phyloP scores from a whole-genome alignment of 2,797 vertebrate species.

The Brachyalestes nurse region DNA sequence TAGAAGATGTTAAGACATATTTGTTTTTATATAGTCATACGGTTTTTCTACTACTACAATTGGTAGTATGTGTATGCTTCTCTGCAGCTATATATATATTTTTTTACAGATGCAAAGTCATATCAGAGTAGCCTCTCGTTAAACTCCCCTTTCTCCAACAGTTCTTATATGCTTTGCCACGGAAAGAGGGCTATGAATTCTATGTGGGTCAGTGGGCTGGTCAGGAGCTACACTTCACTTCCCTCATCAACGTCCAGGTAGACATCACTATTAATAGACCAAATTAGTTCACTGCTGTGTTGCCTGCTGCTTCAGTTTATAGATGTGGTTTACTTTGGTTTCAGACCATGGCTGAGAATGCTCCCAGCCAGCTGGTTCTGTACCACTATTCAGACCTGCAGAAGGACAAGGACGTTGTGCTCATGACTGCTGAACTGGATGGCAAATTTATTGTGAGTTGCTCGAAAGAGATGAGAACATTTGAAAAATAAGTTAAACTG shows the following conservation, averaged over 20 bases:
- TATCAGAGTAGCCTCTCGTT: not conserved
- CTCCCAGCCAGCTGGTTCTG: slow-evolving; percentile 90
- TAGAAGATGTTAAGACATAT: not conserved
- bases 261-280: not conserved
- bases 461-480: not conserved
- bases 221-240: slow-evolving; percentile 92
- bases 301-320: not conserved
- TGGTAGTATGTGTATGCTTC: too few relatives aligned
- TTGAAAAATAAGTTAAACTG: not conserved
- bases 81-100: too few relatives aligned
- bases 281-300: not conserved
- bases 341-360: slow-evolving; percentile 84
- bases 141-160: slow-evolving; percentile 58
- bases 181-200: slow-evolving; percentile 94
- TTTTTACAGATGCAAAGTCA: too few relatives aligned
- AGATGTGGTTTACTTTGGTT: not conserved
- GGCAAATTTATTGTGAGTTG: slow-evolving; percentile 86
- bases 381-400: slow-evolving; percentile 92
- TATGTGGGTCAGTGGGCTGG: slow-evolving; percentile 93
- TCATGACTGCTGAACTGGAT: slow-evolving; percentile 95
- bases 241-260: slow-evolving; percentile 96
- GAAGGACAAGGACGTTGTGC: slow-evolving; percentile 88
- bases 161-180: slow-evolving; percentile 93
- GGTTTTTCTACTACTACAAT: too few relatives aligned
- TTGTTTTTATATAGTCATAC: too few relatives aligned